Conservation (phyloP, 2,113 vertebrate species). For the Rhineura floridana region DNA sequence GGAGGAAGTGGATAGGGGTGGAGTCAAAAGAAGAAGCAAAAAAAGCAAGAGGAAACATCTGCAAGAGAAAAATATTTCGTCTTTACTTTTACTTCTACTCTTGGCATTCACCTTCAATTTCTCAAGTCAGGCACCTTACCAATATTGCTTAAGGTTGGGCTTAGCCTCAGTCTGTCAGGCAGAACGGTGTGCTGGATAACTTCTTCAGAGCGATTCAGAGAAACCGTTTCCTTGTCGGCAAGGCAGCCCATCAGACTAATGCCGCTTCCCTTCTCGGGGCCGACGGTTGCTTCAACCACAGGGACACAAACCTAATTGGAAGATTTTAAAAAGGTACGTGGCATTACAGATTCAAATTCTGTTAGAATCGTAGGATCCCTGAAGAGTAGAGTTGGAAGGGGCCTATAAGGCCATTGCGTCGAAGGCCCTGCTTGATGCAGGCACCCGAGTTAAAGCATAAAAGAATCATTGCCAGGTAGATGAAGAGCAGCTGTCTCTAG, state of each 20-base stretch:
- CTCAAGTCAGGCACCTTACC: constrained; percentile 3
- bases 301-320: background rate
- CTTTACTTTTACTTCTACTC: background rate
- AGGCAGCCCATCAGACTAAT: background rate
- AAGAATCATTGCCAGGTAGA: too few species aligned
- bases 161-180: background rate
- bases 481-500: too few species aligned
- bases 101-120: background rate
- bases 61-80: too few species aligned
- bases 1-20: too few species aligned
- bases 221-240: background rate
- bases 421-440: too few species aligned
- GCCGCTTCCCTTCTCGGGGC: background rate
- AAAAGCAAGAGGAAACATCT: too few species aligned
- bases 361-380: too few species aligned
- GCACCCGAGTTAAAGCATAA: too few species aligned
- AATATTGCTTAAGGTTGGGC: background rate
- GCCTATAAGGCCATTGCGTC: too few species aligned
- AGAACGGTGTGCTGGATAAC: background rate
- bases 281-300: background rate
- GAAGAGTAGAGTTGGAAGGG: too few species aligned
- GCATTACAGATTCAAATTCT: background rate
- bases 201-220: background rate
- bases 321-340: background rate
- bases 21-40: too few species aligned